A percentile compares a stretch with the other conserved stretches of the same genome.
phyloP scores from a whole-genome alignment of 2,888 invertebrate genomes.

The Sthenelais limicola region DNA sequence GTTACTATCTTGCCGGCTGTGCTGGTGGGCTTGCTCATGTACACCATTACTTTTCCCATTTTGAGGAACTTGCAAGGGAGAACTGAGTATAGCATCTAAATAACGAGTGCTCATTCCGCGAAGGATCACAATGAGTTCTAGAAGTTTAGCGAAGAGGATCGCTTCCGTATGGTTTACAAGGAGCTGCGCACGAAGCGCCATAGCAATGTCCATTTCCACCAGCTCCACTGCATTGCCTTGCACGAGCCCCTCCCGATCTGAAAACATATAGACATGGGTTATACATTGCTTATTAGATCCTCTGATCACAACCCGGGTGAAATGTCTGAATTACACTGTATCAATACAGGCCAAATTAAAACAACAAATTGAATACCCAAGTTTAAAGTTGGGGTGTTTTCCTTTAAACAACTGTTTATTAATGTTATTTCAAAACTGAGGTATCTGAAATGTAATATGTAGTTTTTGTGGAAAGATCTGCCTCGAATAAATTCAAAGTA shows the following conservation, averaged over 20 bases:
- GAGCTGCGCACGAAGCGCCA: conserved; percentile 64
- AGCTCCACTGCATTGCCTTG: conserved; percentile 55
- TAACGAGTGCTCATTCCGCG: conserved; percentile 30
- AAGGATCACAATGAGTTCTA: conserved; percentile 22
- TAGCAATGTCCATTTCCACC: conserved; percentile 61
- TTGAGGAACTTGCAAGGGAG: conserved; percentile 18
- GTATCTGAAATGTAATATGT: too few relatives aligned
- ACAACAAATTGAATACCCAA: too few relatives aligned
- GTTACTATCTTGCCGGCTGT: too few relatives aligned
- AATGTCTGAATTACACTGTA: too few relatives aligned
- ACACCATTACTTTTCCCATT: neutral
- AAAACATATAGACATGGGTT: conserved; percentile 19
- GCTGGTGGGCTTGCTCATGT: neutral
- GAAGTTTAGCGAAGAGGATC: conserved; percentile 29
- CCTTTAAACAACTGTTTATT: too few relatives aligned
- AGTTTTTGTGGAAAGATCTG: too few relatives aligned
- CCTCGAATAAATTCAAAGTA: too few relatives aligned
- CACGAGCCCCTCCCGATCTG: conserved; percentile 58
- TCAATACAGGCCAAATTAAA: too few relatives aligned
- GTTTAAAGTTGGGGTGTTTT: too few relatives aligned
- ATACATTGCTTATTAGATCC: too few relatives aligned
- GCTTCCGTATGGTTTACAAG: conserved; percentile 59
- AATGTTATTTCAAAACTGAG: too few relatives aligned
- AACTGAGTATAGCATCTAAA: conserved; percentile 35
- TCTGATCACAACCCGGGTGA: too few relatives aligned